These are phyloP conservation scores for Eristalis intricaria DNA, from an alignment of 2,888 invertebrate genomes.

Conservation along the genomic window DNA sequence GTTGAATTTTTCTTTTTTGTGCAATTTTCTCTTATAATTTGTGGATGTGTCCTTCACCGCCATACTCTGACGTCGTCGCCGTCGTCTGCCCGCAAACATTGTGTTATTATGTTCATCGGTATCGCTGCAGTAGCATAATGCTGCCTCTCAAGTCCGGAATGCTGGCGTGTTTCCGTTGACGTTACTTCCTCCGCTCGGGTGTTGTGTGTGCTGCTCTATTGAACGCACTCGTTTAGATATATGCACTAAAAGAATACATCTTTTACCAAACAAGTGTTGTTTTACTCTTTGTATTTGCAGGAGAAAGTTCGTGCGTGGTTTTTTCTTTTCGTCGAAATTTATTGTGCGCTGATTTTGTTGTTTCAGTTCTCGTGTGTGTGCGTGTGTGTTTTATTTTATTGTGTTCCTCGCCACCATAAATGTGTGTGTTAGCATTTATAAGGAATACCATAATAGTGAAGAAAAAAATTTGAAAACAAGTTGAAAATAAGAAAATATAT, in stretches of 20 bases:
- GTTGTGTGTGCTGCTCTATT: constrained; percentile 54
- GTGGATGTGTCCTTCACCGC: constrained; percentile 66
- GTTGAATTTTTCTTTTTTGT: constrained; percentile 17
- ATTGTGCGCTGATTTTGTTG: constrained; percentile 60
- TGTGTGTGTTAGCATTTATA: constrained; percentile 59
- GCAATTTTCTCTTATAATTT: constrained; percentile 50
- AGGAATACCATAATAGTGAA: constrained; percentile 50
- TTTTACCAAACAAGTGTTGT: constrained; percentile 39
- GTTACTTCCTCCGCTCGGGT: constrained; percentile 48
- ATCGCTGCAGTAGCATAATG: constrained; percentile 11
- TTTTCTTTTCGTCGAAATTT: constrained; percentile 47
- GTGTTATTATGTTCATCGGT: constrained; percentile 67
- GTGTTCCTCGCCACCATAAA: constrained; percentile 46
- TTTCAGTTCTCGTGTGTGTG: constrained; percentile 29
- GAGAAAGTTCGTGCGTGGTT: constrained; percentile 42
- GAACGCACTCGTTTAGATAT: constrained; percentile 59
- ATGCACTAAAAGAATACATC: constrained; percentile 57
- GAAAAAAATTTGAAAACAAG: constrained; percentile 53
- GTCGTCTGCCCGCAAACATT: constrained; percentile 62
- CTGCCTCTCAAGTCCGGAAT: constrained; percentile 16
- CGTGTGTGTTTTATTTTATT: constrained; percentile 25
- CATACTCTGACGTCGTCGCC: constrained; percentile 61
- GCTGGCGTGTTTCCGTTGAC: constrained; percentile 64
- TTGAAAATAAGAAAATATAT: constrained; percentile 15
- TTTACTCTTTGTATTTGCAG: constrained; percentile 52